Percentiles rank a stretch among this genome's conserved stretches.
These are phyloP conservation scores for Rhinophrynus dorsalis DNA, from an alignment of 2,797 vertebrate species.

Conservation along the genomic window DNA sequence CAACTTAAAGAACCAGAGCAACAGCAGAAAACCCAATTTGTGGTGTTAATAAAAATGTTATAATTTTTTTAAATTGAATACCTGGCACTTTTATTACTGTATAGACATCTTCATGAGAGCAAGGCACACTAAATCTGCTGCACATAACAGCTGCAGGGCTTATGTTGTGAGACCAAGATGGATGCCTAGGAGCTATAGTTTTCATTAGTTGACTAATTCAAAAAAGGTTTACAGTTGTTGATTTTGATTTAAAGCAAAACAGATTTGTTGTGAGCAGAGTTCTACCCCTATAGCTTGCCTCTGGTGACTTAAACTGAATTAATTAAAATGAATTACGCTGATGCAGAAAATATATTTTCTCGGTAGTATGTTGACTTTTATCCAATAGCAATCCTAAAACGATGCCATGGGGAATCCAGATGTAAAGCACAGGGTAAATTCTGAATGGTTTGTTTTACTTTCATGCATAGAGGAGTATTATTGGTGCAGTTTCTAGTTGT, in stretches of 20 bases:
- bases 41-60: conserved; percentile 57
- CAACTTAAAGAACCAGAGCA: conserved; percentile 51
- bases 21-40: conserved; percentile 58
- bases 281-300: conserved; percentile 14
- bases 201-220: conserved; percentile 62
- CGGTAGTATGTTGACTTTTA: not conserved
- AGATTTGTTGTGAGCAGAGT: conserved; percentile 27
- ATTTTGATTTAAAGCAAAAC: conserved; percentile 56
- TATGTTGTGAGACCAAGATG: conserved; percentile 58
- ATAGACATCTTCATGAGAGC: conserved; percentile 52
- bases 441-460: not conserved
- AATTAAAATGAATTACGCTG: conserved; percentile 8
- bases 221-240: conserved; percentile 60
- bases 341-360: not conserved
- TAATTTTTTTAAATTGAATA: conserved; percentile 55
- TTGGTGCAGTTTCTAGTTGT: not conserved
- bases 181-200: conserved; percentile 56
- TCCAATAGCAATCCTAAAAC: not conserved
- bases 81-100: conserved; percentile 53
- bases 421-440: not conserved
- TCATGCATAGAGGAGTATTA: not conserved
- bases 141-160: conserved; percentile 61
- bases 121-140: conserved; percentile 50
- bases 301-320: conserved; percentile 20
- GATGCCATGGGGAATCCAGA: not conserved